phyloP scores from a whole-genome alignment of 2,888 invertebrate species.

The Cotesia congregata region DNA sequence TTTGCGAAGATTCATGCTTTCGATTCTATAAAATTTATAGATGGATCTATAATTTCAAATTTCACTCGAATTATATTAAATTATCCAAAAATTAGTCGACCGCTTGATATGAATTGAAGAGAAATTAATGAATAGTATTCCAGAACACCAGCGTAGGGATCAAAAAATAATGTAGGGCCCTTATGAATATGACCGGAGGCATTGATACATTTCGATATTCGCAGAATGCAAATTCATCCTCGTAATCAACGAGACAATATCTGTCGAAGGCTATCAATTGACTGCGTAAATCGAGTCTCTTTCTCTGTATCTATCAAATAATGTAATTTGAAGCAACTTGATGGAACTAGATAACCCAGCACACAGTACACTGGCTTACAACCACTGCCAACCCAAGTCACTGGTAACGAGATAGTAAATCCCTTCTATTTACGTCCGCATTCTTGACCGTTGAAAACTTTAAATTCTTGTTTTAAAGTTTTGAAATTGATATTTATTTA shows the following conservation, averaged over 20 bases:
- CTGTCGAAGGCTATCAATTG: conserved; percentile 1
- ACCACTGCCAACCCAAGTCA: neutral
- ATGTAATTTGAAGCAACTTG: neutral
- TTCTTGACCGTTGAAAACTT: neutral
- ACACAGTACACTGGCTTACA: neutral
- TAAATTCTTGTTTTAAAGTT: neutral
- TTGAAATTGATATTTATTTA: no score
- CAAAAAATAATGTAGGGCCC: no score
- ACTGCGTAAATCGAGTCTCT: neutral
- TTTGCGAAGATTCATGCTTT: no score
- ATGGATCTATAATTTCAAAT: no score
- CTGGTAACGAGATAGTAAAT: neutral
- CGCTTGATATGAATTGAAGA: no score
- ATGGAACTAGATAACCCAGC: neutral
- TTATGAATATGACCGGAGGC: neutral
- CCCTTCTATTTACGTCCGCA: neutral
- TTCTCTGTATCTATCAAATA: neutral
- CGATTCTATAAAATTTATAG: no score
- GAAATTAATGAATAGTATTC: no score
- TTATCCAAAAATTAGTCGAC: no score
- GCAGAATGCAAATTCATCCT: neutral
- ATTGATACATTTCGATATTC: neutral
- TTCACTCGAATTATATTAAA: no score
- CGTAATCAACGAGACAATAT: neutral
- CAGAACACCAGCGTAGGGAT: no score